Percentiles rank a stretch among this genome's conserved stretches.
These are phyloP conservation scores for Elephas maximus DNA, from an alignment of 2,113 vertebrate species.

Conservation along the genomic window DNA sequence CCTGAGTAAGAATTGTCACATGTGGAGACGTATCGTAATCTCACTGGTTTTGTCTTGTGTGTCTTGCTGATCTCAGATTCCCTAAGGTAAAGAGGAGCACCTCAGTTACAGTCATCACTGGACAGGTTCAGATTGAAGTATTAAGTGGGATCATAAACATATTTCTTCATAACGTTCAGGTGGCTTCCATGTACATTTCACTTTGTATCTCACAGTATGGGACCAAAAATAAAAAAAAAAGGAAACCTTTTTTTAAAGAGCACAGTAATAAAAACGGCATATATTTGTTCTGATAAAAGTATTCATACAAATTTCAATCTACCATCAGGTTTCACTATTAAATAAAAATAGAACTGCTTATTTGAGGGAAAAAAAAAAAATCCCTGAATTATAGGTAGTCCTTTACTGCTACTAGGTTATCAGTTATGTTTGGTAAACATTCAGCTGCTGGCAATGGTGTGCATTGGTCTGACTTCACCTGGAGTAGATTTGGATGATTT, in stretches of 20 bases:
- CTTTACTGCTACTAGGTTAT: background rate
- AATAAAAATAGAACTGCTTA: background rate
- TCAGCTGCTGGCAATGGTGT: background rate
- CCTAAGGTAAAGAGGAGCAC: background rate
- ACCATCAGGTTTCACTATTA: background rate
- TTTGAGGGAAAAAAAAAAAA: constrained; percentile 13
- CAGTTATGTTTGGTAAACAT: background rate
- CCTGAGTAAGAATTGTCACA: background rate
- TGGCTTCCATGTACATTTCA: background rate
- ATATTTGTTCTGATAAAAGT: background rate
- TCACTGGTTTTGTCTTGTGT: background rate
- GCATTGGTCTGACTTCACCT: background rate
- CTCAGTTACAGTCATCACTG: background rate
- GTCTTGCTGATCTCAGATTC: background rate
- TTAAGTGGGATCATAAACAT: background rate
- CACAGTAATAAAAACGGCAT: background rate
- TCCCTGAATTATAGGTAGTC: background rate
- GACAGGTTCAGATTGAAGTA: background rate
- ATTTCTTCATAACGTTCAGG: background rate
- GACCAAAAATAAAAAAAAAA: background rate
- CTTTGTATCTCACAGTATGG: background rate
- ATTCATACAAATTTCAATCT: background rate
- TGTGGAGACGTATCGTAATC: too few relatives aligned
- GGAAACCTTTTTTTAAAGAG: background rate
- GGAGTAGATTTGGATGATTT: background rate